These are phyloP conservation scores for Heliconius melpomene DNA, from an alignment of 1,140 invertebrate species.

Conservation along the genomic window DNA sequence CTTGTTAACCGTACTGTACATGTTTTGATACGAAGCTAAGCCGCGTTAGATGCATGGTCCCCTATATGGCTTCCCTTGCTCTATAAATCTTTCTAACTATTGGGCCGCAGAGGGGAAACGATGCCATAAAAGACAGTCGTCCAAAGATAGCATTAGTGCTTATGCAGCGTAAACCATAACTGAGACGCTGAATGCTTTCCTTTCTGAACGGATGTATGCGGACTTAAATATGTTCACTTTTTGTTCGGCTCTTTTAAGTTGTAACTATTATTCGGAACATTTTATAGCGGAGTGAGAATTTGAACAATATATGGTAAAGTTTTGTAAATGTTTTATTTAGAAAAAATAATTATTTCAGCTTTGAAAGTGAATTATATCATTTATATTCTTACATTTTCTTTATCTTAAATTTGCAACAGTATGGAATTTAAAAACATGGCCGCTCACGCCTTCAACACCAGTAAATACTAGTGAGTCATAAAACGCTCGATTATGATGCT, in stretches of 20 bases:
- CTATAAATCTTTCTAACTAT: constrained; percentile 53
- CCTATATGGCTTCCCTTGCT: constrained; percentile 42
- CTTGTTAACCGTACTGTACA: background rate
- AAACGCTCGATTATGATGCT: constrained; percentile 24
- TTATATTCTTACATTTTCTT: background rate
- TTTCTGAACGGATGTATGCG: constrained; percentile 23
- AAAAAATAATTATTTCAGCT: background rate
- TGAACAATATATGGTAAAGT: background rate
- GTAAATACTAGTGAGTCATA: constrained; percentile 24
- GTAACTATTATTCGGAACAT: background rate
- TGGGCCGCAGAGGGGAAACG: constrained; percentile 48
- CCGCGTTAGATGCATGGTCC: constrained; percentile 19
- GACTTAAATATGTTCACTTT: constrained; percentile 18
- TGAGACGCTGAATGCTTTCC: constrained; percentile 38
- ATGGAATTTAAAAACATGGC: background rate
- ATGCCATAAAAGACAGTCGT: constrained; percentile 57
- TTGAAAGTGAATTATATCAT: background rate
- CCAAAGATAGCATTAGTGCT: constrained; percentile 52
- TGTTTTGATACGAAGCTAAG: constrained; percentile 1
- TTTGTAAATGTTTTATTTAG: background rate
- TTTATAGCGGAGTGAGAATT: background rate
- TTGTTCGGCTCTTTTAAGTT: background rate
- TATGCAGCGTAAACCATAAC: constrained; percentile 52
- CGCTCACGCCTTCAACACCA: constrained; percentile 6
- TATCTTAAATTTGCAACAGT: background rate